Conservation (phyloP, 2,113 vertebrate genomes). For the Trichechus manatus region DNA sequence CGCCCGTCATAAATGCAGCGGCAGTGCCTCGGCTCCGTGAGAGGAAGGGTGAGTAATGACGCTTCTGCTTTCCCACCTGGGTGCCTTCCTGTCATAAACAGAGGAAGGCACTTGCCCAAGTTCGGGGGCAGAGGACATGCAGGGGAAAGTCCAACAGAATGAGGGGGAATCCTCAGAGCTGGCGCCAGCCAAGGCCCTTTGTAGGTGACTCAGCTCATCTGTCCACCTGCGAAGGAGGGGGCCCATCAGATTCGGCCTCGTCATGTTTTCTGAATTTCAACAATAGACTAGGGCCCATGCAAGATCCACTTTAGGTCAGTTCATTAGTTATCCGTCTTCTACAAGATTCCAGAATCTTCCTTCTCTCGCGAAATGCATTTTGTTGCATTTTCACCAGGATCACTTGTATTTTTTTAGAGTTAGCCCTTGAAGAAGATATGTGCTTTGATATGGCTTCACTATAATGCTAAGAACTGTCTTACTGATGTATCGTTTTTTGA, state of each 20-base stretch:
- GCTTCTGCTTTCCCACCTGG: background rate
- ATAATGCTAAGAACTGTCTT: background rate
- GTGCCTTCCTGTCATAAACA: background rate
- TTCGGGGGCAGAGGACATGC: background rate
- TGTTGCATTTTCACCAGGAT: accelerated
- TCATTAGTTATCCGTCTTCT: accelerated
- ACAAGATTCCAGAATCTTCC: background rate
- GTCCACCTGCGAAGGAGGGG: no score
- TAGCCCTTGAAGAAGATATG: accelerated
- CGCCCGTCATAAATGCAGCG: background rate
- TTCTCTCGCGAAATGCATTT: background rate
- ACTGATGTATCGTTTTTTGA: background rate
- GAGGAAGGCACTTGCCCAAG: background rate
- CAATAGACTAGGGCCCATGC: background rate
- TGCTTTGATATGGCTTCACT: background rate
- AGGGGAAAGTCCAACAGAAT: background rate
- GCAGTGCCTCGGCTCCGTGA: no score
- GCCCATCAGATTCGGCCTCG: no score
- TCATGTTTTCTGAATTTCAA: accelerated
- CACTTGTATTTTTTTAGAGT: background rate
- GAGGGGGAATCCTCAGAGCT: no score
- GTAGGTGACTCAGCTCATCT: no score
- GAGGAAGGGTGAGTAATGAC: background rate
- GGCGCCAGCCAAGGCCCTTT: no score
- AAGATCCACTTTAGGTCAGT: background rate